A percentile compares a stretch with the other conserved stretches of the same genome.
These are phyloP conservation scores for Phania funesta DNA, from an alignment of 2,888 invertebrate species.

Conservation along the genomic window DNA sequence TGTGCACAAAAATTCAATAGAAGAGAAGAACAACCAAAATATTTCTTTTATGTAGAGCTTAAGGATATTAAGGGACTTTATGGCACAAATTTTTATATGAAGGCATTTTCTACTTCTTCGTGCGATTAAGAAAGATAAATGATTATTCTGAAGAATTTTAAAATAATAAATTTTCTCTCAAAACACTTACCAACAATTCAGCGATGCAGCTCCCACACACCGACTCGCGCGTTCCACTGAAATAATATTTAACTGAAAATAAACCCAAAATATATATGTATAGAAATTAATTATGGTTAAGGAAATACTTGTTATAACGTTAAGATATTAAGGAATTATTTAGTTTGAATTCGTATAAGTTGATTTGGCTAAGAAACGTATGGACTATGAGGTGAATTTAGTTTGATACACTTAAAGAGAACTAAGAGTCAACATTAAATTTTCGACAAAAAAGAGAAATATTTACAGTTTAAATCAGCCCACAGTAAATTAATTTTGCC, in stretches of 20 bases:
- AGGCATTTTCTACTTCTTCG: constrained; percentile 41
- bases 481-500: no score
- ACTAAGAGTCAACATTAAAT: no score
- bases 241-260: constrained; percentile 14
- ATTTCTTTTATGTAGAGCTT: constrained; percentile 20
- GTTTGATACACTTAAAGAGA: no score
- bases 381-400: no score
- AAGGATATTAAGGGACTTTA: constrained; percentile 60
- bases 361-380: no score
- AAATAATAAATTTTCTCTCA: constrained; percentile 50
- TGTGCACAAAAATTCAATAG: neutral
- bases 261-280: neutral
- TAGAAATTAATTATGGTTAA: constrained; percentile 20
- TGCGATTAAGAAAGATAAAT: constrained; percentile 62
- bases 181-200: constrained; percentile 38
- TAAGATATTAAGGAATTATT: no score
- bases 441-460: no score
- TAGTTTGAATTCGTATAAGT: no score
- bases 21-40: constrained; percentile 6
- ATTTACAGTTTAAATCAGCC: no score
- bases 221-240: neutral
- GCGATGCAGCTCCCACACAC: neutral
- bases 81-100: constrained; percentile 46
- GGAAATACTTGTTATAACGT: neutral
- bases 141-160: constrained; percentile 50